Conservation (phyloP, 1,140 invertebrate genomes). For the Calycopis cecrops region DNA sequence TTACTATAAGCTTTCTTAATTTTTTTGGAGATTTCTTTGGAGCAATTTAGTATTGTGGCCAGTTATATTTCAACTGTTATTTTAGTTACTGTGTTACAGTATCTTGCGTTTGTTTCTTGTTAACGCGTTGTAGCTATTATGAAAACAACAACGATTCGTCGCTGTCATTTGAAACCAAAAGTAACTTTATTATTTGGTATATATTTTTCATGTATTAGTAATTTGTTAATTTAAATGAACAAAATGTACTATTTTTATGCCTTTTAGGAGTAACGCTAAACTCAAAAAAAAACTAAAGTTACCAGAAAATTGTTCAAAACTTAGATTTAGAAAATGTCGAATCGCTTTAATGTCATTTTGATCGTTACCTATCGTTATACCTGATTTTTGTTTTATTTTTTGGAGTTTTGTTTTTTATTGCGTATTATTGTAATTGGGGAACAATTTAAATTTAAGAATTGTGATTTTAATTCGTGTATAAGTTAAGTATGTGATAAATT, state of each 20-base stretch:
- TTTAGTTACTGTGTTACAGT: conserved; percentile 51
- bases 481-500: conserved; percentile 65
- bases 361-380: conserved; percentile 14
- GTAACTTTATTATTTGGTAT: conserved; percentile 11
- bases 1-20: conserved; percentile 35
- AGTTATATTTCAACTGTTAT: conserved; percentile 65
- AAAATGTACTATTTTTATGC: too few species aligned
- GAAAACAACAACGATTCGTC: conserved; percentile 33
- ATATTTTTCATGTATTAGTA: not conserved
- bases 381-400: conserved; percentile 47
- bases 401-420: conserved; percentile 54
- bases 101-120: conserved; percentile 30
- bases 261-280: not conserved
- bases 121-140: conserved; percentile 24
- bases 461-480: conserved; percentile 65
- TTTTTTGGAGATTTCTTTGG: conserved; percentile 51
- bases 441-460: conserved; percentile 67
- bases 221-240: not conserved
- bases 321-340: conserved; percentile 12
- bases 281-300: conserved; percentile 13
- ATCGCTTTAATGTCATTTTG: conserved; percentile 8
- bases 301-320: conserved; percentile 16
- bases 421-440: conserved; percentile 61
- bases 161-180: conserved; percentile 32
- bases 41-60: conserved; percentile 62